phyloP scores from a whole-genome alignment of 2,888 invertebrate species.

The Hemaris fuciformis region DNA sequence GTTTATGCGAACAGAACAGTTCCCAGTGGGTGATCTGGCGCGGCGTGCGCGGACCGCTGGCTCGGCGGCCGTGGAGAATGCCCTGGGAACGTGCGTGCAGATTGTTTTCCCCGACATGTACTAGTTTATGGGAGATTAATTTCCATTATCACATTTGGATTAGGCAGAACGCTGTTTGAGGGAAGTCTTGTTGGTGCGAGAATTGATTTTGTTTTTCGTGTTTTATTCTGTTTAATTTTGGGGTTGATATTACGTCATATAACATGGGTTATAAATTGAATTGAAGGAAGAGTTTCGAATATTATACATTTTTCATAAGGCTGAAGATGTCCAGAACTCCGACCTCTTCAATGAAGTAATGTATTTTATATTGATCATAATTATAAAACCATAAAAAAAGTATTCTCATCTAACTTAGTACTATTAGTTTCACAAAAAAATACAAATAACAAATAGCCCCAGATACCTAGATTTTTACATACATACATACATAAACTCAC shows the following conservation, averaged over 20 bases:
- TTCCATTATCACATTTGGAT: not conserved
- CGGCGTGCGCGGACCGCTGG: conserved; percentile 45
- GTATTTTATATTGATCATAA: no score
- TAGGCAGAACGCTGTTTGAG: not conserved
- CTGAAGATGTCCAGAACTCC: no score
- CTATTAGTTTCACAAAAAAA: no score
- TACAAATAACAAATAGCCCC: no score
- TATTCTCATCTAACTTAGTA: no score
- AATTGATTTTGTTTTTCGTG: not conserved
- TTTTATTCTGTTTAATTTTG: not conserved
- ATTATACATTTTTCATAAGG: no score
- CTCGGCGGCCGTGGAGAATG: conserved; percentile 48
- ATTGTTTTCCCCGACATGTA: conserved; percentile 27
- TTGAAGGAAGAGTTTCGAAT: no score
- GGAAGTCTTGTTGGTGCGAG: not conserved
- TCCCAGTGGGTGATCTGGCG: conserved; percentile 55
- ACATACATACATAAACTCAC: no score
- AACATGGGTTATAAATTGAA: not conserved
- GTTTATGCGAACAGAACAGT: conserved; percentile 59
- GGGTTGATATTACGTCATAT: not conserved
- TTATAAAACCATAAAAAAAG: no score
- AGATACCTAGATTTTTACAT: no score
- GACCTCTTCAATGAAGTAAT: no score
- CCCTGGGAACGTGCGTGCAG: conserved; percentile 54
- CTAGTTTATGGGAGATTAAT: conserved; percentile 8